Conservation (phyloP, 2,113 vertebrate species). For the Triplophysa tibetana region DNA sequence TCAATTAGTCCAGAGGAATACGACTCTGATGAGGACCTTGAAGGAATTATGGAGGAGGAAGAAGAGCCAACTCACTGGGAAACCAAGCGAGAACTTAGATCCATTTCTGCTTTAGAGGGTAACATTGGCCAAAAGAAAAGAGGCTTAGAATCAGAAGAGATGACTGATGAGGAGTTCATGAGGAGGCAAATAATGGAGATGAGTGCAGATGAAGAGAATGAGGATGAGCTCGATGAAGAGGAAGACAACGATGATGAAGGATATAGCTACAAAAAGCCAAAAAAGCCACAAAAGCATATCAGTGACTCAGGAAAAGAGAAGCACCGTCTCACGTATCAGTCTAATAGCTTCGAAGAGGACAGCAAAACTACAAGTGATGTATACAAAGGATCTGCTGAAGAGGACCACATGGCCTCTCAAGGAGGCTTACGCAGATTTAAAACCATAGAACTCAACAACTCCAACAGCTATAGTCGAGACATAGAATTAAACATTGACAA, state of each 20-base stretch:
- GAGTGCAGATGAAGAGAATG: conserved; percentile 94
- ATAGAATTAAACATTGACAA: conserved; percentile 84
- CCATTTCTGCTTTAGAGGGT: conserved; percentile 73
- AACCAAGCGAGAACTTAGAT: conserved; percentile 74
- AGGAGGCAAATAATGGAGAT: conserved; percentile 95
- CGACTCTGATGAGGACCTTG: conserved; percentile 91
- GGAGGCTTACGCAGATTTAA: conserved; percentile 94
- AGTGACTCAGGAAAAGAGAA: conserved; percentile 86
- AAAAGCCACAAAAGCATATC: conserved; percentile 79
- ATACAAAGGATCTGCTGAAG: conserved; percentile 74
- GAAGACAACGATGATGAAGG: conserved; percentile 83
- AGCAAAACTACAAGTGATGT: conserved; percentile 77
- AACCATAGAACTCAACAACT: conserved; percentile 96
- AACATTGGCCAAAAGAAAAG: conserved; percentile 86
- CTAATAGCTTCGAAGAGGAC: conserved; percentile 85
- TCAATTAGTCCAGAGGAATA: conserved; percentile 93
- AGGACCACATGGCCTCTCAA: conserved; percentile 82
- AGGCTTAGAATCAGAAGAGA: conserved; percentile 67
- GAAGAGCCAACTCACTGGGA: conserved; percentile 86
- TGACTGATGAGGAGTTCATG: conserved; percentile 95
- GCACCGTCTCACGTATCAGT: conserved; percentile 81
- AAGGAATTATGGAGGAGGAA: conserved; percentile 91
- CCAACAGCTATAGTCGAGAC: conserved; percentile 84
- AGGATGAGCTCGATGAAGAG: conserved; percentile 74
- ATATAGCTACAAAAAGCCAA: conserved; percentile 75